phyloP scores from a whole-genome alignment of 2,113 vertebrate genomes.

The Oenanthe oenanthe region DNA sequence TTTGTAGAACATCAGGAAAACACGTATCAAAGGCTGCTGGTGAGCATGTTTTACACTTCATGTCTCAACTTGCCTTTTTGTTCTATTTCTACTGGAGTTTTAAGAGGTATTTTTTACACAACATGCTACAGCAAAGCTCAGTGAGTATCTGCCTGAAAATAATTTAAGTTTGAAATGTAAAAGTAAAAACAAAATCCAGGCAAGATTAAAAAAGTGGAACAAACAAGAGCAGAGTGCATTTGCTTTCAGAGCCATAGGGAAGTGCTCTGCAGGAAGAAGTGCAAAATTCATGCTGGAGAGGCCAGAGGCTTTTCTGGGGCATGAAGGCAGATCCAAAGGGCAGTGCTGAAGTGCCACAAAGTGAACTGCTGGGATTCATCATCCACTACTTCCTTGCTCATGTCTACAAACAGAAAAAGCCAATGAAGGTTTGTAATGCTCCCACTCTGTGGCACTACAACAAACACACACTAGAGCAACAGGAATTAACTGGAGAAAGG shows the following conservation, averaged over 20 bases:
- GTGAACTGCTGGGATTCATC: neutral
- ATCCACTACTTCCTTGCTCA: neutral
- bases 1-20: constrained; percentile 1
- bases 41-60: neutral
- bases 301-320: neutral
- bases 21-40: constrained; percentile 46
- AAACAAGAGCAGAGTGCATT: neutral
- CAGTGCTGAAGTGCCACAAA: neutral
- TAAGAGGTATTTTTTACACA: constrained; percentile 12
- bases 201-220: neutral
- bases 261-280: neutral
- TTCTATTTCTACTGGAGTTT: constrained; percentile 26
- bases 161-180: neutral
- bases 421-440: accelerated
- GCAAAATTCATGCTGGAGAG: neutral
- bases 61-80: constrained; percentile 36
- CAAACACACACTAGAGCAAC: neutral
- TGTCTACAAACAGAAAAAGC: neutral
- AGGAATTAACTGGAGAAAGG: neutral
- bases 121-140: constrained; percentile 24
- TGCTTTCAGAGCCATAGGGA: neutral
- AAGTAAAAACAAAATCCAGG: neutral
- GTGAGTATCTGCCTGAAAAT: neutral
- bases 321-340: neutral
- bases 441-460: neutral